Evolutionary conservation across 2,113 vertebrate genomes (phyloP), one percentile per base, ranked within the genome.

Genomic region (Diglossa brunneiventris): DNA sequence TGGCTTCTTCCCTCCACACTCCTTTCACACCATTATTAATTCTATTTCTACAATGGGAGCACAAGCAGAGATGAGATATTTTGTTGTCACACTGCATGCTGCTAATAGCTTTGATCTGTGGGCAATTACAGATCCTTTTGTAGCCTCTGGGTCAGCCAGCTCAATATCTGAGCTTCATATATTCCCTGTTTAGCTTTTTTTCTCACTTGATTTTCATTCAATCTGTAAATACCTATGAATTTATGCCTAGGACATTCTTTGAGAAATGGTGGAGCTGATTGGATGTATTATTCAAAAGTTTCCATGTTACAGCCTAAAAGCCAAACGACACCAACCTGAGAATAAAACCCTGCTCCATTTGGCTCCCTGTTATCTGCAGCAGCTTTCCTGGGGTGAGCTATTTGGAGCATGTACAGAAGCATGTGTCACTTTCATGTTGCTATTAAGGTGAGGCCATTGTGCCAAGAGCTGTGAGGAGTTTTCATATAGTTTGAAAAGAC

Each of bases 371-470:
- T 77, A 90, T 17, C 90, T 83, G 90, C 92, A 86, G 88, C 7
- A 26, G 67, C 70, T 73, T 77, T 81, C 94, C 88, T 68, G 83
- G 90, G 86, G 95, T n/a, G 94, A 97, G 85, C 82, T 95, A 87
- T 95, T 90, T 88, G 79, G 94, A 90, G 90, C 73, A 62, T 59
- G 78, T 55, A 87, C 90, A 96, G 95, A 96, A 66, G 88, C 85
- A 68, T 12, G 56, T 30, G 73, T 39, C 85, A 83, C 95, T 97
- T 96, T 96, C 72, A 96, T 96, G 95, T 96, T 61, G 88, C 92
- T 92, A 3, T 88, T 88, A 91, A 92, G 95, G 88, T 88, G 95
- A 95, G 92, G 79, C 94, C 94, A 95, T 96, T 96, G 92, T 96
- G 82, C 84, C 64, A 86, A 77, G 72, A 92, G 85, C 90, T 83